Base-by-base conservation (phyloP, 2,888 invertebrate genomes). In the Mechanitis messenoides region DNA sequence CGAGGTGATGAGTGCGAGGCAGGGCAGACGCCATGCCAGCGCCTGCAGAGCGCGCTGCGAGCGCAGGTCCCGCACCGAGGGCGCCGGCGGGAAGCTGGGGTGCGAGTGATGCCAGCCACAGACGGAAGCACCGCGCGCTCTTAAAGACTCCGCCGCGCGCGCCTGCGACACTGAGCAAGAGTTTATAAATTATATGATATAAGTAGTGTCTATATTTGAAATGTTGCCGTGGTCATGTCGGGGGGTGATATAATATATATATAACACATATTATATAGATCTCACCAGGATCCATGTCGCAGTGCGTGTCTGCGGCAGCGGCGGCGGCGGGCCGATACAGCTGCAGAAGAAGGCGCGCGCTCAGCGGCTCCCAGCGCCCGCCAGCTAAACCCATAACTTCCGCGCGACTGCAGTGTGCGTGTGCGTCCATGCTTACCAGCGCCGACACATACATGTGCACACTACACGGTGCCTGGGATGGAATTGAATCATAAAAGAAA, bases 31-130 rank as follows among this genome's bases (percentile, higher is more conserved):
- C 45, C 71, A 63, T 66, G 85, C 82, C 66, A 83, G 77, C 54
- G 89, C 50, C 76, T 79, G 75, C 62, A 92, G 85, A 35, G 91
- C 90, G 45, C 89, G 84, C 82, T 95, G 95, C 46, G 93, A 92
- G 72, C 89, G 88, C 66, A 95, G 87, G 83, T 95, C 95, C 70
- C 91, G 91, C 28, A 91, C 86, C 0, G 95, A 95, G 0, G 95
- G 95, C 74, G 93, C 91, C 0, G 94, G 91, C 3, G 92, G 90
- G 84, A 95, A 95, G 33, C 87, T 83, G 2, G 95, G 95, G 87
- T 95, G 95, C 38, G 95, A 94, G 88, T 95, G 95, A 83, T 94
- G 95, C 95, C 95, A 95, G 33, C 94, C 95, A 62, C 93, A 88
- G 60, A 93, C 91, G 31, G 83, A 75, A 69, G 84, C 76, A 3